phyloP scores from a whole-genome alignment of 2,888 invertebrate genomes.

The Oligia strigilis region DNA sequence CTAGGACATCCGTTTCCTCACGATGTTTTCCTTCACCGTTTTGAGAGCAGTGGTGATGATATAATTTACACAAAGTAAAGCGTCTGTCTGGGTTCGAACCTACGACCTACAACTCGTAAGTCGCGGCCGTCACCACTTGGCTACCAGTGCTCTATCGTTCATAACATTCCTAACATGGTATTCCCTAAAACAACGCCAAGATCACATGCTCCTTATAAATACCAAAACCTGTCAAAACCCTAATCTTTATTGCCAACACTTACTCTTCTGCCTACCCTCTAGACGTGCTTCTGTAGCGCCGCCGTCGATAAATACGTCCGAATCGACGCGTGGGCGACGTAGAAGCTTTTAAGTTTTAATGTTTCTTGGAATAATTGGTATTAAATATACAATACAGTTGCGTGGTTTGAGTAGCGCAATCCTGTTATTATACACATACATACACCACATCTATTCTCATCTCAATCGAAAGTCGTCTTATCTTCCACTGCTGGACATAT shows the following conservation, averaged over 20 bases:
- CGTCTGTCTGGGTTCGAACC: too few species aligned
- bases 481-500: neutral
- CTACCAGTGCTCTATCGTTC: too few species aligned
- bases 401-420: neutral
- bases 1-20: too few species aligned
- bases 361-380: constrained; percentile 14
- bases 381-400: neutral
- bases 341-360: constrained; percentile 30
- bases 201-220: constrained; percentile 36
- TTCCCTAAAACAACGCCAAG: constrained; percentile 10
- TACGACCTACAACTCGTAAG: too few species aligned
- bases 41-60: too few species aligned
- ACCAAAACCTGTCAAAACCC: constrained; percentile 26
- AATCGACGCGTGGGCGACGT: constrained; percentile 33
- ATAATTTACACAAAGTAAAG: too few species aligned
- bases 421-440: neutral
- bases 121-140: too few species aligned
- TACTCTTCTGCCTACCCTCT: constrained; percentile 19
- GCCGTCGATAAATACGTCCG: constrained; percentile 47
- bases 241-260: constrained; percentile 50
- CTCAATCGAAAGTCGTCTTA: neutral
- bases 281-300: constrained; percentile 38
- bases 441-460: neutral
- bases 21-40: too few species aligned
- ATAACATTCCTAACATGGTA: constrained; percentile 18